phyloP scores from a whole-genome alignment of 2,113 vertebrate genomes.

The Centrocercus urophasianus region DNA sequence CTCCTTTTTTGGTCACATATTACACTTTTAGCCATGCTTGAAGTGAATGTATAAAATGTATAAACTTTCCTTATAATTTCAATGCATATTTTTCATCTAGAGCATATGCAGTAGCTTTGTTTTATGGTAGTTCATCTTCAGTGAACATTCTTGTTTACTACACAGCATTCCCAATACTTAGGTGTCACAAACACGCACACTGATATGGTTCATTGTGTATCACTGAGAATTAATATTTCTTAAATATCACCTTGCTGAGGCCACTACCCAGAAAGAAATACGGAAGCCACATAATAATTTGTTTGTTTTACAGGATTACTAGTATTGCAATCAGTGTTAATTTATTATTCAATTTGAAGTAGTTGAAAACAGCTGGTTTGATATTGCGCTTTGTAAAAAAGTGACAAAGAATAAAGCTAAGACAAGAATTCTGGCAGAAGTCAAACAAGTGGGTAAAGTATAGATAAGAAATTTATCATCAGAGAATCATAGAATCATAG shows the following conservation, averaged over 20 bases:
- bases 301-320: not conserved
- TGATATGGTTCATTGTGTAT: not conserved
- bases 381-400: not conserved
- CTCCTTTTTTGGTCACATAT: not conserved
- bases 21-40: not conserved
- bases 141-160: not conserved
- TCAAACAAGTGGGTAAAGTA: not conserved
- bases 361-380: not conserved
- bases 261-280: not conserved
- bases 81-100: not conserved
- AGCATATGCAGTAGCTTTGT: not conserved
- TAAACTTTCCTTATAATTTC: not conserved
- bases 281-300: accelerated
- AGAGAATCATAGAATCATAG: too few species aligned
- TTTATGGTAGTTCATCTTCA: not conserved
- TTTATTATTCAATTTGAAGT: not conserved
- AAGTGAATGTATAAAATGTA: not conserved
- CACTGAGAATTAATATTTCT: not conserved
- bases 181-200: too few species aligned
- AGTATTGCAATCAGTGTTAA: not conserved
- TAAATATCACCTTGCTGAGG: not conserved
- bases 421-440: not conserved
- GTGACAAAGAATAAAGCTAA: not conserved
- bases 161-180: not conserved
- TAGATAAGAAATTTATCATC: too few species aligned